phyloP scores from a whole-genome alignment of 2,113 vertebrate species.

The Coreoperca whiteheadi region DNA sequence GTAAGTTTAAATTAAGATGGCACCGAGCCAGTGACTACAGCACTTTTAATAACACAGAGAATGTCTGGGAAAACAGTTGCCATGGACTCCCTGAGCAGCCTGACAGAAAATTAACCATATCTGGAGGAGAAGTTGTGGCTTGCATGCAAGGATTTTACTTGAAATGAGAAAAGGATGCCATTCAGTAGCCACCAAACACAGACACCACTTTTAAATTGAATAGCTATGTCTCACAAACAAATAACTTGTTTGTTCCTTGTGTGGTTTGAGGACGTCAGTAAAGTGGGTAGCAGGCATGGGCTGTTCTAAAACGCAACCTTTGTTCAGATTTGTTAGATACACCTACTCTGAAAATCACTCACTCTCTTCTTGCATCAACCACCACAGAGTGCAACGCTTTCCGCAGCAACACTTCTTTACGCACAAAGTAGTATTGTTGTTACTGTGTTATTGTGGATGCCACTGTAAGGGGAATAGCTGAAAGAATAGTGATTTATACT shows the following conservation, averaged over 20 bases:
- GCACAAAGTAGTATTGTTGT: slow-evolving; percentile 25
- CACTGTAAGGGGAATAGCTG: neutral
- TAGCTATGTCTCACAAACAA: neutral
- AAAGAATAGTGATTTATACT: slow-evolving; percentile 25
- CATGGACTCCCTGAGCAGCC: slow-evolving; percentile 57
- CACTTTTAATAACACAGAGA: slow-evolving; percentile 77
- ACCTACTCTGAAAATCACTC: slow-evolving; percentile 43
- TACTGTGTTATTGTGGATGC: slow-evolving; percentile 20
- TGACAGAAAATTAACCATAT: slow-evolving; percentile 39
- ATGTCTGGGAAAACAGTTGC: slow-evolving; percentile 75
- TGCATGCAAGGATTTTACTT: slow-evolving; percentile 19
- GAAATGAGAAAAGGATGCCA: slow-evolving; percentile 15
- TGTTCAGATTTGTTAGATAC: slow-evolving; percentile 38
- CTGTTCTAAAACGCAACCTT: slow-evolving; percentile 31
- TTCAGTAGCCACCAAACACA: slow-evolving; percentile 24
- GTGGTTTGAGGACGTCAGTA: slow-evolving; percentile 59
- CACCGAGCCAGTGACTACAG: slow-evolving; percentile 66
- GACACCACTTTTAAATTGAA: slow-evolving; percentile 7
- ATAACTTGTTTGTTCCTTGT: slow-evolving; percentile 39
- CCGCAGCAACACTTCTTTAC: slow-evolving; percentile 15
- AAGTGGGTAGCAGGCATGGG: slow-evolving; percentile 38
- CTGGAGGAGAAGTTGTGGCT: slow-evolving; percentile 19
- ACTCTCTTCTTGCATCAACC: slow-evolving; percentile 18
- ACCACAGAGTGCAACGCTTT: slow-evolving; percentile 29
- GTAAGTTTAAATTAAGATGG: slow-evolving; percentile 75